Evolutionary conservation across 2,888 invertebrate genomes (phyloP).

Genomic region (Caenorhabditis afra): DNA sequence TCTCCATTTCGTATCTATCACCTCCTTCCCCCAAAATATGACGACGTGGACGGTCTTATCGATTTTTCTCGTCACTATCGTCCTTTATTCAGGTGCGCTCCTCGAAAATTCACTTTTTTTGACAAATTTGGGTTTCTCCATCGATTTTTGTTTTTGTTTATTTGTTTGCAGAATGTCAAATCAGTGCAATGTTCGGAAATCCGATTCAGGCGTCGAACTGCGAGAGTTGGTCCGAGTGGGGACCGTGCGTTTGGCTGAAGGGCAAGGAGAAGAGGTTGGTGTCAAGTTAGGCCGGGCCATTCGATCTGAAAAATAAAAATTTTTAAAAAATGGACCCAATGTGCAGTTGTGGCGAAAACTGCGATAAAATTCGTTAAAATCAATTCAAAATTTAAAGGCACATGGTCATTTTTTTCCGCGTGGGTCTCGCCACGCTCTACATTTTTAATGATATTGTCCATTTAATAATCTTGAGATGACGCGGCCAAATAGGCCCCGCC

Average conservation of each 20-base stretch:
- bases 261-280: slow-evolving; percentile 69
- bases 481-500: too few species aligned
- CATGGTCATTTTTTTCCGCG: too few species aligned
- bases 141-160: too few species aligned
- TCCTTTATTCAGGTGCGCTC: slow-evolving; percentile 43
- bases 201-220: slow-evolving; percentile 76
- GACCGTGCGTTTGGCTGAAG: slow-evolving; percentile 79
- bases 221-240: slow-evolving; percentile 78
- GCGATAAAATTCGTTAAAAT: too few species aligned
- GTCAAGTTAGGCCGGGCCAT: not conserved
- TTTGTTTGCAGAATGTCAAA: slow-evolving; percentile 68
- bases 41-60: slow-evolving; percentile 27
- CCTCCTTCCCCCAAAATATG: slow-evolving; percentile 18
- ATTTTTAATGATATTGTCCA: too few species aligned
- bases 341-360: too few species aligned
- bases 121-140: not conserved
- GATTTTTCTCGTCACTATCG: slow-evolving; percentile 17
- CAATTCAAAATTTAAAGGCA: too few species aligned
- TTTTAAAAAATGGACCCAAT: too few species aligned
- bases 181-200: slow-evolving; percentile 79
- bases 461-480: too few species aligned
- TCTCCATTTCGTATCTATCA: slow-evolving; percentile 18
- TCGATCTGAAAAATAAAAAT: too few species aligned
- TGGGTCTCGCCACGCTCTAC: too few species aligned
- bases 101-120: not conserved